These are phyloP conservation scores for Melanerpes aurifrons DNA, from an alignment of 2,113 vertebrate species.

Conservation along the genomic window DNA sequence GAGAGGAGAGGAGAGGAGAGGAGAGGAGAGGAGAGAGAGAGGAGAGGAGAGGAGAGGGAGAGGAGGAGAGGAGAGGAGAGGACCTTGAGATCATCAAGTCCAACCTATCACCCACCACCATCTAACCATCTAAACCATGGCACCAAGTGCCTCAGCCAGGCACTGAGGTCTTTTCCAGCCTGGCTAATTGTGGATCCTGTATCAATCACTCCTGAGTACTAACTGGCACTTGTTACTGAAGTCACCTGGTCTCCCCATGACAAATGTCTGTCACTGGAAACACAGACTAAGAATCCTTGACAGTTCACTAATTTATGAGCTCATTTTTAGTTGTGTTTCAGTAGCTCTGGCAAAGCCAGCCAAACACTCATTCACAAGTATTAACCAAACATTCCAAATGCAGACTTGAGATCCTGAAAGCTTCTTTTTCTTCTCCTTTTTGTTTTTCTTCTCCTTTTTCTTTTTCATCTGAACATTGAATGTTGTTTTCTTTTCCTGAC, in stretches of 20 bases:
- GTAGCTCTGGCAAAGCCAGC: constrained; percentile 72
- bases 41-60: too few relatives aligned
- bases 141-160: too few relatives aligned
- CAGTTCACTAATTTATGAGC: constrained; percentile 77
- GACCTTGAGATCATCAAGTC: too few relatives aligned
- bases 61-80: too few relatives aligned
- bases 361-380: background rate
- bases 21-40: too few relatives aligned
- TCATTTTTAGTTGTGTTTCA: constrained; percentile 73
- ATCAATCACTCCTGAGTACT: constrained; percentile 24
- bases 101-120: too few relatives aligned
- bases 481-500: constrained; percentile 53
- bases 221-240: constrained; percentile 58
- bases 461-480: constrained; percentile 58
- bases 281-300: constrained; percentile 69
- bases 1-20: too few relatives aligned
- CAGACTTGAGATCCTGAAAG: constrained; percentile 70
- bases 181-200: too few relatives aligned
- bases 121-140: too few relatives aligned
- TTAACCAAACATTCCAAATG: constrained; percentile 71
- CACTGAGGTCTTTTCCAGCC: too few relatives aligned
- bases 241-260: constrained; percentile 70
- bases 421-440: constrained; percentile 25
- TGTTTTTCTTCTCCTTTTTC: background rate
- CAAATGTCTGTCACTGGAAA: constrained; percentile 67